Evolutionary conservation across 2,113 vertebrate species (phyloP).

Genomic region (Edolisoma coerulescens): DNA sequence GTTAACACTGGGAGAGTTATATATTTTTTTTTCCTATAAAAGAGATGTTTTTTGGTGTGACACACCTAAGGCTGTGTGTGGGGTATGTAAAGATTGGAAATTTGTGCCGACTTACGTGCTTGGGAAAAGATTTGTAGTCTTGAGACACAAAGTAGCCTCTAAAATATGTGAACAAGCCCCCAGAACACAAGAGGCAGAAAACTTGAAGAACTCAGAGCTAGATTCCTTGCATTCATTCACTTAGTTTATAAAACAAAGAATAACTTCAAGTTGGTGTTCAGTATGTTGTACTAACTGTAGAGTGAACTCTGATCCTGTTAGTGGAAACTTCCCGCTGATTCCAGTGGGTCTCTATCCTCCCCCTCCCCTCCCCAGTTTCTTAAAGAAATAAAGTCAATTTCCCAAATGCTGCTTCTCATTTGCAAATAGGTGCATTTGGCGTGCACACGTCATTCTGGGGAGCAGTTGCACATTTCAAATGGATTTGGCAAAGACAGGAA

Average conservation of each 20-base stretch:
- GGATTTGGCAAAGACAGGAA: background rate
- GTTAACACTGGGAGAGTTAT: background rate
- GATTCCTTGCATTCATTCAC: background rate
- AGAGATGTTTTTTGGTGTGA: background rate
- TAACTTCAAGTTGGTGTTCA: background rate
- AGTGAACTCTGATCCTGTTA: background rate
- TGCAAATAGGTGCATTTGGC: background rate
- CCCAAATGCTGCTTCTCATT: background rate
- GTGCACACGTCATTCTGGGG: background rate
- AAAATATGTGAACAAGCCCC: background rate
- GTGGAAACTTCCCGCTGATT: background rate
- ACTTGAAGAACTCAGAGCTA: background rate
- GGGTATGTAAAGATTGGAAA: background rate
- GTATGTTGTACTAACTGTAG: background rate
- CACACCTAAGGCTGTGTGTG: background rate
- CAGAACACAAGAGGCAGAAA: background rate
- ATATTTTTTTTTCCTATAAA: background rate
- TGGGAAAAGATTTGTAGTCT: background rate
- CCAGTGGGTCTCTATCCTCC: background rate
- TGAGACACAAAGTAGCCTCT: background rate
- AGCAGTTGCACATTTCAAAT: background rate
- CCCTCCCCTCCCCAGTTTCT: rapidly evolving
- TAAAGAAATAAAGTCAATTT: background rate
- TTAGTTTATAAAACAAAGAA: background rate
- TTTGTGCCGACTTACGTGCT: background rate